Percentiles rank a stretch among this genome's conserved stretches.
Conservation (phyloP, 2,113 vertebrate species). For the Pelmatolapia mariae region DNA sequence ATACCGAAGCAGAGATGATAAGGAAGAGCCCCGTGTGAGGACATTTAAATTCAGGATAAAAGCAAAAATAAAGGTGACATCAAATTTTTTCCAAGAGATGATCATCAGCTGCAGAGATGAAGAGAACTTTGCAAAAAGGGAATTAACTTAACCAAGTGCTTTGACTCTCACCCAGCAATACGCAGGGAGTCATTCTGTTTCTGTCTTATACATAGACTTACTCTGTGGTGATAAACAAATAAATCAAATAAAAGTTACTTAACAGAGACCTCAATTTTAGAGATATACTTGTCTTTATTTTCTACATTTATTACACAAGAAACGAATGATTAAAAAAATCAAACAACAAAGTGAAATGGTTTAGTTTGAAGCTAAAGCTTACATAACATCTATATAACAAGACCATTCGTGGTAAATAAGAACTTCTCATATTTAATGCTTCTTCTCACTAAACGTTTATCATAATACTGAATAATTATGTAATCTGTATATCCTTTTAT, state of each 20-base stretch:
- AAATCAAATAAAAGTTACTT: background rate
- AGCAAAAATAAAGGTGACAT: background rate
- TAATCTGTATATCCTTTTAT: background rate
- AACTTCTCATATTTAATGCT: background rate
- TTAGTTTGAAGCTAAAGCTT: background rate
- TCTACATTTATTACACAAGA: background rate
- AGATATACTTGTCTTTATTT: background rate
- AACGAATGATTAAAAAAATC: fast-evolving
- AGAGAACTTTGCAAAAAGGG: background rate
- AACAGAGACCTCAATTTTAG: background rate
- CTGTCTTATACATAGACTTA: background rate
- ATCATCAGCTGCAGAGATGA: conserved; percentile 11
- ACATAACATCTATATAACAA: background rate
- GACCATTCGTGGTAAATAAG: background rate
- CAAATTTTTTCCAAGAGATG: background rate
- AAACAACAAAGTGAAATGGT: background rate
- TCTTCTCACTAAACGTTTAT: background rate
- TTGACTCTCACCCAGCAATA: background rate
- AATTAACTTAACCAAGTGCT: background rate
- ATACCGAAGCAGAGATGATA: conserved; percentile 2
- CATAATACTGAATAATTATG: background rate
- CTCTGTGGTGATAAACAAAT: background rate
- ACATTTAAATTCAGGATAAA: conserved; percentile 29
- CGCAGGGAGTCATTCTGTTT: background rate
- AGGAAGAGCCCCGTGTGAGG: conserved; percentile 1